These are phyloP conservation scores for Emmelina monodactyla DNA, from an alignment of 2,888 invertebrate species.

Conservation along the genomic window DNA sequence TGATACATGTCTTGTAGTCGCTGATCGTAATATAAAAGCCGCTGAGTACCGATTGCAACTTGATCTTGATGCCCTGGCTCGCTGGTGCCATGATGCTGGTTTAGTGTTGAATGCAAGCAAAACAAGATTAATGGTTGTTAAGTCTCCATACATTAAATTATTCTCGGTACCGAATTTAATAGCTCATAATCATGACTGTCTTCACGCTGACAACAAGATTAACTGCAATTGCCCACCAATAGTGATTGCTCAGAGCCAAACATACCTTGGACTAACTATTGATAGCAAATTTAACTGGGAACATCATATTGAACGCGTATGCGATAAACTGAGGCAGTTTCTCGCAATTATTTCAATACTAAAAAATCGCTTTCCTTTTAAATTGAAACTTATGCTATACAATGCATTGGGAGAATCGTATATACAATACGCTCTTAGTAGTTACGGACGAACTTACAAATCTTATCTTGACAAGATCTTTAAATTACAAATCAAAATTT, in stretches of 20 bases:
- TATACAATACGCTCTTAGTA: conserved; percentile 1
- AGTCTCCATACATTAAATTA: conserved; percentile 6
- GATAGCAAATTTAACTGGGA: not conserved
- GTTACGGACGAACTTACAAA: not conserved
- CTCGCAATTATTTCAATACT: not conserved
- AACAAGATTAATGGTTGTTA: conserved; percentile 13
- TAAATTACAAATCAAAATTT: not conserved
- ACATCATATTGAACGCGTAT: not conserved
- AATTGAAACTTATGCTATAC: conserved; percentile 1
- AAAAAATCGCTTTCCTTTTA: not conserved
- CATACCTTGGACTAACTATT: not conserved
- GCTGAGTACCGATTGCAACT: too few species aligned
- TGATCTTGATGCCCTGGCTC: conserved; percentile 6
- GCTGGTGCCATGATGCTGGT: conserved; percentile 12
- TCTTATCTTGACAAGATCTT: not conserved
- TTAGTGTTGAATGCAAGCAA: conserved; percentile 11
- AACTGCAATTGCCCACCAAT: too few species aligned
- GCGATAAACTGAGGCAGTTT: conserved; percentile 3
- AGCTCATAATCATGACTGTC: conserved; percentile 10
- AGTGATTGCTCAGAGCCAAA: not conserved
- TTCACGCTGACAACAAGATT: not conserved
- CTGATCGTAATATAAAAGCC: conserved; percentile 7
- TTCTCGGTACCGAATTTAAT: conserved; percentile 1
- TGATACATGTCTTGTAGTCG: conserved; percentile 12
- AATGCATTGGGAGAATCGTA: conserved; percentile 2